Evolutionary conservation across 2,888 invertebrate species (phyloP).

Genomic region (Leuctra nigra): DNA sequence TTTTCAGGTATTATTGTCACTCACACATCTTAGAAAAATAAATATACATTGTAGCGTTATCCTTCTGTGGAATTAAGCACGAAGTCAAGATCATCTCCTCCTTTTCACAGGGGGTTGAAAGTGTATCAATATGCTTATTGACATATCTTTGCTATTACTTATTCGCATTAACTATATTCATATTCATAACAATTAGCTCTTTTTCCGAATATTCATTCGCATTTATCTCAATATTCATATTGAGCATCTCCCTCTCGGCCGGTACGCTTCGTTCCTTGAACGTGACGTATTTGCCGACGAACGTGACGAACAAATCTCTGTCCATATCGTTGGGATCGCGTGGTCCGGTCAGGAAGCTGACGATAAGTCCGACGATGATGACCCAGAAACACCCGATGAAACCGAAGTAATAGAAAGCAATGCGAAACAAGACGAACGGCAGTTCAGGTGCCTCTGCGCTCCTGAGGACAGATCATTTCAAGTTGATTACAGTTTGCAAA

Average conservation of each 20-base stretch:
- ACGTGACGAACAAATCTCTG: slow-evolving; percentile 51
- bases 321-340: slow-evolving; percentile 50
- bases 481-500: neutral
- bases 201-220: neutral
- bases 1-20: no score
- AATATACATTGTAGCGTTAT: no score
- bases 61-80: no score
- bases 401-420: slow-evolving; percentile 64
- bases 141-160: no score
- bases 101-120: no score
- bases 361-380: slow-evolving; percentile 53
- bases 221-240: neutral
- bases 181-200: neutral
- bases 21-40: no score
- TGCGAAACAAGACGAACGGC: slow-evolving; percentile 45
- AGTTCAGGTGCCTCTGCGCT: neutral
- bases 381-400: slow-evolving; percentile 53
- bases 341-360: slow-evolving; percentile 54
- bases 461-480: neutral
- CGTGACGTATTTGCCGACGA: slow-evolving; percentile 39
- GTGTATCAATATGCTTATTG: no score
- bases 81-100: no score
- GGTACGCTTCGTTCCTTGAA: no score
- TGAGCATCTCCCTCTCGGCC: neutral
- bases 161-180: neutral